Evolutionary conservation across 2,888 invertebrate species (phyloP).

Genomic region (Beris morrisii): DNA sequence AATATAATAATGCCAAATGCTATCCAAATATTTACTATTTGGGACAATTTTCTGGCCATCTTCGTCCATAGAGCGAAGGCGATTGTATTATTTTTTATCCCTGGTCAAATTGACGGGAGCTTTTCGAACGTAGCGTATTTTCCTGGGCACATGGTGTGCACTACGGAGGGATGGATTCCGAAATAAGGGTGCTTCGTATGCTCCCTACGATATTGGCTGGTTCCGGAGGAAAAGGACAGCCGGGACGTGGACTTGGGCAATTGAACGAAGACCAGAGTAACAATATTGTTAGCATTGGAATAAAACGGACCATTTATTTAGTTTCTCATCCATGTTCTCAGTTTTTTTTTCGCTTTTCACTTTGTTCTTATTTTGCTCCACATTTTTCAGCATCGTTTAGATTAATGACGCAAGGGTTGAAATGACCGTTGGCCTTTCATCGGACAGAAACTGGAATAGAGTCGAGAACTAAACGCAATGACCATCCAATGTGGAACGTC

Average conservation of each 20-base stretch:
- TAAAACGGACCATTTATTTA: conserved; percentile 39
- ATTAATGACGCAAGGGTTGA: conserved; percentile 38
- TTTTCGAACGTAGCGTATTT: conserved; percentile 7
- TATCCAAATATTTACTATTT: conserved; percentile 31
- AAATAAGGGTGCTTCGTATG: not conserved
- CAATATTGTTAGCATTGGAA: conserved; percentile 35
- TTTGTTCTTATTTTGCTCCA: conserved; percentile 35
- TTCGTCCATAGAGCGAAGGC: conserved; percentile 15
- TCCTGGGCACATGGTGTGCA: not conserved
- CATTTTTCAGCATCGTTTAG: conserved; percentile 37
- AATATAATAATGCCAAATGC: conserved; percentile 33
- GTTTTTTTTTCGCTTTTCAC: conserved; percentile 12
- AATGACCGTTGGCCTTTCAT: conserved; percentile 21
- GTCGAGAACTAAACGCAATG: conserved; percentile 5
- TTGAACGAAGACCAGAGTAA: conserved; percentile 16
- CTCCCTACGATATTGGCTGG: not conserved
- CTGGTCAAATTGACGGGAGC: conserved; percentile 7
- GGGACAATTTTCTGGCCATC: conserved; percentile 35
- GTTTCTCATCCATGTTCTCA: conserved; percentile 15
- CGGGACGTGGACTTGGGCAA: not conserved
- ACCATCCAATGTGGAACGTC: not conserved
- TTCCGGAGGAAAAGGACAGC: not conserved
- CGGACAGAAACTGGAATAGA: conserved; percentile 1
- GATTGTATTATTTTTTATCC: conserved; percentile 20
- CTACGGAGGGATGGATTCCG: not conserved